Evolutionary conservation across 2,797 vertebrate species (phyloP), one percentile per base, ranked within the genome.

Genomic region (Clamator glandarius): DNA sequence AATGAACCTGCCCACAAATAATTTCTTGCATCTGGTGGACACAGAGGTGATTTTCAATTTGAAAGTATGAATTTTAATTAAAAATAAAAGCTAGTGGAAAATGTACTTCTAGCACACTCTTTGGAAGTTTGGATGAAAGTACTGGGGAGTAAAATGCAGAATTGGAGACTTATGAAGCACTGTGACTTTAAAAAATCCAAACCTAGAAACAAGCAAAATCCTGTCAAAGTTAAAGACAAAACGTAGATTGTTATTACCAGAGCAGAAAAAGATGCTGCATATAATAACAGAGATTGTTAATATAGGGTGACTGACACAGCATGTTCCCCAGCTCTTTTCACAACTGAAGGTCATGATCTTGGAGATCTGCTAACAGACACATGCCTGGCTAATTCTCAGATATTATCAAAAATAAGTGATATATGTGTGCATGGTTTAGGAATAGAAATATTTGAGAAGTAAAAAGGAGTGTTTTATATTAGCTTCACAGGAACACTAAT

Each of bases 261-360:
- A 62, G 14, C 20, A 88, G 62, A 87, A 93, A 81, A 87, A 67
- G 62, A 90, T 75, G 48, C 33, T 73, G 73, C 46, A 92, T 63
- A 82, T 92, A 94, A 84, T 85, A 90, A 80, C 48, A 87, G 72
- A 68, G 29, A 68, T 68, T 78, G 62, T 95, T 94, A 87, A 58
- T 54, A 81, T 2, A 3, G 39, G 8, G 58, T 76, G 76, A 64
- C 73, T 94, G 79, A 85, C 51, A 67, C 33, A 92, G 76, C 8
- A 0, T 50, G 66, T 78, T 85, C 66, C 15, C 6, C 52, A 58
- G 46, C 26, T 66, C n/a, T 68, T 92, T 77, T 85, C 50, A 31
- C 23, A 58, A 64, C 42, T 62, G 35, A 85, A 87, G 29, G 46
- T 25, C 25, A 18, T 81, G 46, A 3, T 81, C 20, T 73, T 72